A percentile compares a stretch with the other conserved stretches of the same genome.
Conservation (phyloP, 2,797 vertebrate genomes). For the Microctenopoma lineatum region DNA sequence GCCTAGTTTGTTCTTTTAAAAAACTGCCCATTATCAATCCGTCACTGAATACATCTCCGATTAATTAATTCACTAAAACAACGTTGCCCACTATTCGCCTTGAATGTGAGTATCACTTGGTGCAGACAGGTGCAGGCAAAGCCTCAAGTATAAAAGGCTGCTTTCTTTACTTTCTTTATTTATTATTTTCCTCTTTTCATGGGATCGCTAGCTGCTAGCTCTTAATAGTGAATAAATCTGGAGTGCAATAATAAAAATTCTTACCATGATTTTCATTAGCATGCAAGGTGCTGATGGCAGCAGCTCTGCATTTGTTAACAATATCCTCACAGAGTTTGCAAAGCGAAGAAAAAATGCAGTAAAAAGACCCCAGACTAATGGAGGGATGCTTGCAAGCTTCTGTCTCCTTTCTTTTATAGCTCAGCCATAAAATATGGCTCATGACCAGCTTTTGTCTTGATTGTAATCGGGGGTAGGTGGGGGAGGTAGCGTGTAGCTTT, state of each 20-base stretch:
- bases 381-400: constrained; percentile 21
- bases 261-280: constrained; percentile 64
- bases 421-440: constrained; percentile 34
- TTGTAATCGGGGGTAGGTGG: constrained; percentile 27
- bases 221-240: constrained; percentile 66
- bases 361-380: constrained; percentile 38
- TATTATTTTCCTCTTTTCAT: constrained; percentile 34
- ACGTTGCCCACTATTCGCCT: constrained; percentile 17
- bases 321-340: constrained; percentile 46
- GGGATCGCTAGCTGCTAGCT: constrained; percentile 43
- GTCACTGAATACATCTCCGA: constrained; percentile 35
- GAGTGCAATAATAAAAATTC: constrained; percentile 53
- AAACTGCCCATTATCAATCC: constrained; percentile 31
- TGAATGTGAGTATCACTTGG: constrained; percentile 44
- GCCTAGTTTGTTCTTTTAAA: constrained; percentile 29
- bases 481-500: constrained; percentile 10
- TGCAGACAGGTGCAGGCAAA: constrained; percentile 21
- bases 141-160: constrained; percentile 31
- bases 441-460: constrained; percentile 43
- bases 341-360: constrained; percentile 32
- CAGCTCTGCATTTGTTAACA: constrained; percentile 67
- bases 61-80: constrained; percentile 47
- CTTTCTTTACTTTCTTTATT: constrained; percentile 35
- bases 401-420: constrained; percentile 24
- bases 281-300: constrained; percentile 71